A percentile compares a stretch with the other conserved stretches of the same genome.
Evolutionary conservation across 2,113 vertebrate species (phyloP).

Genomic region (Mandrillus leucophaeus): DNA sequence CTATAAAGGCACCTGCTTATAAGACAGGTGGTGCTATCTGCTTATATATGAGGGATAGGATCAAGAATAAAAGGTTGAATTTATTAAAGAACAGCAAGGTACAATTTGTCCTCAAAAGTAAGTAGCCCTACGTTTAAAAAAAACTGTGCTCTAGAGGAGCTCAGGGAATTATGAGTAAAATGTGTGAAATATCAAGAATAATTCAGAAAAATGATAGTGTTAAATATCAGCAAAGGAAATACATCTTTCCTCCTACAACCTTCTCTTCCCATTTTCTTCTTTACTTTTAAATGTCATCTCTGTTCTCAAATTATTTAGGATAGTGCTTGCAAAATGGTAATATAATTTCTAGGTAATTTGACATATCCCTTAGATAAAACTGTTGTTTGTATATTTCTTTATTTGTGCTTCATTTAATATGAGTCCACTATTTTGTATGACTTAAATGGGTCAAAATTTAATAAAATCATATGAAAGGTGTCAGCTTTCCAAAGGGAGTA

Average conservation of each 20-base stretch:
- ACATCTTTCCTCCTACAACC: conserved; percentile 75
- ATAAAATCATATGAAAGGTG: neutral
- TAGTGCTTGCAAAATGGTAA: conserved; percentile 71
- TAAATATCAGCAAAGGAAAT: conserved; percentile 80
- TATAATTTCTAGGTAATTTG: conserved; percentile 77
- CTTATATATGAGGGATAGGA: conserved; percentile 62
- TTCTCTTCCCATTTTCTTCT: conserved; percentile 73
- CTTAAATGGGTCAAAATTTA: neutral
- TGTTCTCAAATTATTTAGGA: conserved; percentile 78
- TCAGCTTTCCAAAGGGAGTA: neutral
- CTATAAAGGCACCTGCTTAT: neutral
- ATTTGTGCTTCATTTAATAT: conserved; percentile 21
- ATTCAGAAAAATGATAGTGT: conserved; percentile 84
- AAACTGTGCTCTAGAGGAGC: conserved; percentile 54
- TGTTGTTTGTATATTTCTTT: conserved; percentile 52
- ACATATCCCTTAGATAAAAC: conserved; percentile 61
- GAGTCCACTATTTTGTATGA: conserved; percentile 31
- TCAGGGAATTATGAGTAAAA: conserved; percentile 78
- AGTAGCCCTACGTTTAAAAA: conserved; percentile 16
- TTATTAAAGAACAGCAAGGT: conserved; percentile 50
- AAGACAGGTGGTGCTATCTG: conserved; percentile 78
- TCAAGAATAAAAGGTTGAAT: conserved; percentile 55
- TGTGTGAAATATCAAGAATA: conserved; percentile 83
- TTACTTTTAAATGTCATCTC: conserved; percentile 79
- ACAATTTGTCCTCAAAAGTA: conserved; percentile 78